Conservation (phyloP, 30 jellyfish, hydroid and myxozoan genomes). For the Cassiopea xamachana region DNA sequence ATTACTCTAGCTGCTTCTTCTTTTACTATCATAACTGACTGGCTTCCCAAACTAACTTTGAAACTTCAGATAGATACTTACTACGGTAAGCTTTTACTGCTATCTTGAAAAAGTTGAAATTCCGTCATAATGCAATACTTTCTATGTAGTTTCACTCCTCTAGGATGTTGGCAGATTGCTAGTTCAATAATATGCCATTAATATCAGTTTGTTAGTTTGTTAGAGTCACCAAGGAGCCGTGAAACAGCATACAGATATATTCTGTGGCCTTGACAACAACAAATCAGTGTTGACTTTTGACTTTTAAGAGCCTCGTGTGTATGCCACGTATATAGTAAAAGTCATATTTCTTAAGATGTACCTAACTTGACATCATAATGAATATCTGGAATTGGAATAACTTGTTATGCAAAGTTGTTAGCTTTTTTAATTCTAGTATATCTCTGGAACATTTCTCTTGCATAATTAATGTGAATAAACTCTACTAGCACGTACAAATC, state of each 20-base stretch:
- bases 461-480: too few relatives aligned
- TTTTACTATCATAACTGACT: too few relatives aligned
- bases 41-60: too few relatives aligned
- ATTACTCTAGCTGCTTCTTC: too few relatives aligned
- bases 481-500: not conserved
- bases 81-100: conserved; percentile 76
- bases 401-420: too few relatives aligned
- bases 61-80: conserved; percentile 27
- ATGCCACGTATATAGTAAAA: not conserved
- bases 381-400: not conserved
- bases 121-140: conserved; percentile 30
- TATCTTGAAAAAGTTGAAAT: conserved; percentile 68
- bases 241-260: too few relatives aligned
- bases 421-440: too few relatives aligned
- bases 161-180: too few relatives aligned
- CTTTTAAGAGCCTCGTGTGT: not conserved
- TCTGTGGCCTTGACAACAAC: not conserved
- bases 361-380: not conserved
- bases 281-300: not conserved
- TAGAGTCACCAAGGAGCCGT: too few relatives aligned
- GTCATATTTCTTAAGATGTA: not conserved
- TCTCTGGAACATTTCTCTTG: not conserved
- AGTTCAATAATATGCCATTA: too few relatives aligned
- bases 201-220: too few relatives aligned
- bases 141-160: not conserved